Conservation (phyloP, 2,797 vertebrate species). For the Lepidocolaptes lacrymiger region DNA sequence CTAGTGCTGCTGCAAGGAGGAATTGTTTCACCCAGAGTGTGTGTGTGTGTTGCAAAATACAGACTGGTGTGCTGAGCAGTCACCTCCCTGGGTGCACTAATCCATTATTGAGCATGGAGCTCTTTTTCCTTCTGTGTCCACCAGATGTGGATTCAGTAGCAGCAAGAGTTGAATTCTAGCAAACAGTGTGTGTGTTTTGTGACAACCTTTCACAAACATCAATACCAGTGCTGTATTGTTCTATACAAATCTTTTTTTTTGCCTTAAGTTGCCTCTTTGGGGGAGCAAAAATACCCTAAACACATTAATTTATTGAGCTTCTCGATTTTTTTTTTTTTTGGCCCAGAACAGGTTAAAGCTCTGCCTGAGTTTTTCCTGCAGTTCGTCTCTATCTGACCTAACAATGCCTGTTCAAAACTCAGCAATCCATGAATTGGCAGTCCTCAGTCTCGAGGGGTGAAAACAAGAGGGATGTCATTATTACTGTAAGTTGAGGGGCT, state of each 20-base stretch:
- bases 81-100: not conserved
- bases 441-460: not conserved
- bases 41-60: not conserved
- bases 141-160: not conserved
- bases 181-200: not conserved
- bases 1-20: too few species aligned
- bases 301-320: not conserved
- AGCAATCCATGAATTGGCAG: not conserved
- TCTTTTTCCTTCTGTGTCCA: not conserved
- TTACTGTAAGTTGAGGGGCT: conserved; percentile 28
- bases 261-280: not conserved
- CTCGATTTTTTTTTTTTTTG: not conserved
- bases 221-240: not conserved
- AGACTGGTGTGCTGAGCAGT: not conserved
- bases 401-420: conserved; percentile 39
- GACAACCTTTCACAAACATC: not conserved
- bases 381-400: conserved; percentile 10
- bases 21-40: not conserved
- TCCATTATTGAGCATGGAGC: not conserved
- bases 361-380: not conserved
- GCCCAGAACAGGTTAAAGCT: conserved; percentile 10
- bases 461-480: conserved; percentile 50
- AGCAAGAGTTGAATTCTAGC: not conserved
- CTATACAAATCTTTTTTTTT: not conserved
- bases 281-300: not conserved